phyloP scores from a whole-genome alignment of 2,797 vertebrate genomes.

The Zonotrichia albicollis region DNA sequence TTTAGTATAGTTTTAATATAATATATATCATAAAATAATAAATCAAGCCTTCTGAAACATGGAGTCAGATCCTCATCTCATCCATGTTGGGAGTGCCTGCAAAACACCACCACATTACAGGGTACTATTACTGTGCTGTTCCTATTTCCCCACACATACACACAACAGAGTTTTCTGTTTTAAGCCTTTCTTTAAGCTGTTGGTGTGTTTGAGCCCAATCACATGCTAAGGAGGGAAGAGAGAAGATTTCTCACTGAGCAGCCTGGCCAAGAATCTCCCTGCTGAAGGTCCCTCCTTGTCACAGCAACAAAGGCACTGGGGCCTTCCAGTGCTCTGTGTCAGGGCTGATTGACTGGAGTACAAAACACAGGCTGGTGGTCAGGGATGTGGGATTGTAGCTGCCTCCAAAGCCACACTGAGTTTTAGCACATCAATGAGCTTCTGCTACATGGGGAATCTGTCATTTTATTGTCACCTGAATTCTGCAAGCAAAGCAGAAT shows the following conservation, averaged over 20 bases:
- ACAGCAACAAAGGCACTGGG: accelerated
- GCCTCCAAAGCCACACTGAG: neutral
- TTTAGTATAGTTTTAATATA: too few species aligned
- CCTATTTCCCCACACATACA: neutral
- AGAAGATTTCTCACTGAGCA: neutral
- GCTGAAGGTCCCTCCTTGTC: neutral
- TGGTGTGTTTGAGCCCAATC: neutral
- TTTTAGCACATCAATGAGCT: neutral
- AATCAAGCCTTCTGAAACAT: too few species aligned
- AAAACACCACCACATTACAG: too few species aligned
- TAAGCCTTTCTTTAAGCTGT: neutral
- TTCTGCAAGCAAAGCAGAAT: neutral
- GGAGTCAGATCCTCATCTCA: too few species aligned
- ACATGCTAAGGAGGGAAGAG: neutral
- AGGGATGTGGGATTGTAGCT: neutral
- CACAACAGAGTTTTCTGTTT: neutral
- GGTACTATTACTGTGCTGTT: neutral
- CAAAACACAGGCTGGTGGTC: neutral
- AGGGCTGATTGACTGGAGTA: neutral
- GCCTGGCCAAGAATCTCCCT: neutral
- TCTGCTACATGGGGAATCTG: neutral
- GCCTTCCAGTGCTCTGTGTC: accelerated
- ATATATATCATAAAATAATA: too few species aligned
- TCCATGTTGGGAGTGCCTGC: too few species aligned
- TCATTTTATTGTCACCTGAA: neutral